Base-by-base conservation (phyloP, 1,140 invertebrate genomes). In the Sycobia sp. region DNA sequence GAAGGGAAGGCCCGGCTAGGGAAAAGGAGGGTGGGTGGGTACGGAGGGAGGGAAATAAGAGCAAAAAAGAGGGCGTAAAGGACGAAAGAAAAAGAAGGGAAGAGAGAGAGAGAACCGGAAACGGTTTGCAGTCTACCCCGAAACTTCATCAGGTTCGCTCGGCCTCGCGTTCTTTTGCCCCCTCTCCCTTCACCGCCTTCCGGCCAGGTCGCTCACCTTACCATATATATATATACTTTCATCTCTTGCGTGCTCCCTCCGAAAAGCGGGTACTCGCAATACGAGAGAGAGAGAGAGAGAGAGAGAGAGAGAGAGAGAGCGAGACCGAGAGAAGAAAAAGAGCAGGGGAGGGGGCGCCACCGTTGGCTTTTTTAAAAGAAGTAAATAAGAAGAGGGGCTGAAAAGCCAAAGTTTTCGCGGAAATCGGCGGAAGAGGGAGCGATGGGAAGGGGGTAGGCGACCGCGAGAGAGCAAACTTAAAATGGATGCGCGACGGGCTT, bases 401-500 rank as follows among this genome's bases (percentile, higher is more conserved):
- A 54, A 41, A 54, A 41, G 49, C 22, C 32, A 14, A 36, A 50
- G 47, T 50, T 34, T 50, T 34, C 27, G 14, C 47, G 14, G 18
- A 50, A 29, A 50, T 50, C 27, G 10, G 29, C 10, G 8, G 2
- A 3, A 49, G 46, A 11, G 43, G 25, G n/a, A n/a, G n/a, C n/a
- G n/a, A n/a, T n/a, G n/a, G 23, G 44, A 11, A 7, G 16, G n/a
- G 27, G 14, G 2, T 23, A 9, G 4, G 23, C 44, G 14, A 27
- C 23, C 44, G 23, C 22, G 39, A 29, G 25, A 18, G 39, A 43
- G 53, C 22, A 56, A 56, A 56, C 53, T 56, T 43, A 11, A 56
- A 39, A 44, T 56, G 53, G 25, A 32, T 56, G 53, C 39, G 14
- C 39, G n/a, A n/a, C n/a, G n/a, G n/a, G n/a, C n/a, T n/a, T n/a